Percentiles rank a stretch among this genome's conserved stretches.
These are phyloP conservation scores for Smithornis capensis DNA, from an alignment of 2,113 vertebrate species.

Conservation along the genomic window DNA sequence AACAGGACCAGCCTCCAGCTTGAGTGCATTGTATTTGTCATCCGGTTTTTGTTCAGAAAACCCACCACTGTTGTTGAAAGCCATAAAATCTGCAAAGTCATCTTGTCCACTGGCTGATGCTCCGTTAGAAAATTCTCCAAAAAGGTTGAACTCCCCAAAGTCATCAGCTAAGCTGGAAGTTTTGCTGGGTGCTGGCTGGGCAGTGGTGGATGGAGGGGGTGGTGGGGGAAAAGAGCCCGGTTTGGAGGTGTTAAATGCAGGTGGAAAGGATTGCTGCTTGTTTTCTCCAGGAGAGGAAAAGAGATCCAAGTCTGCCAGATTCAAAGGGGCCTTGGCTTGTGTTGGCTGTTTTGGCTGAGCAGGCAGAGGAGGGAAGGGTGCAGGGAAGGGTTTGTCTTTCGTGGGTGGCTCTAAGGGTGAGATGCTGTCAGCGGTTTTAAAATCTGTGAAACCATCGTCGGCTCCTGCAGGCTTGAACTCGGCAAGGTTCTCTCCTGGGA, in stretches of 20 bases:
- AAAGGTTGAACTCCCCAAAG: constrained; percentile 94
- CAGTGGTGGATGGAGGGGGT: constrained; percentile 1
- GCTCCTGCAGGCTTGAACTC: constrained; percentile 88
- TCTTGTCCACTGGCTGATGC: constrained; percentile 77
- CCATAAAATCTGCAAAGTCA: constrained; percentile 98
- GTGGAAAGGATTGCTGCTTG: constrained; percentile 67
- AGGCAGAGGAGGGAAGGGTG: constrained; percentile 80
- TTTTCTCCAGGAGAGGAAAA: constrained; percentile 78
- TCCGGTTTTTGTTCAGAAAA: constrained; percentile 71
- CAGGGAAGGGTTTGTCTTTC: constrained; percentile 85
- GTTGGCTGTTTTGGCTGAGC: constrained; percentile 82
- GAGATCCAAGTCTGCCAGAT: constrained; percentile 91
- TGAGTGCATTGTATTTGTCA: constrained; percentile 65
- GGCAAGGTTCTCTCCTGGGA: constrained; percentile 89
- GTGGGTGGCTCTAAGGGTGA: constrained; percentile 90
- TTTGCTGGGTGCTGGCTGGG: constrained; percentile 67
- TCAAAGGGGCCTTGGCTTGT: constrained; percentile 84
- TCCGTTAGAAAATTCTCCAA: constrained; percentile 81
- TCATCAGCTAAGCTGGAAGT: constrained; percentile 79
- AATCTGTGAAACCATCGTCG: constrained; percentile 96
- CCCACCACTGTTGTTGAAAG: constrained; percentile 82
- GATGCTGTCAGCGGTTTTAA: constrained; percentile 94
- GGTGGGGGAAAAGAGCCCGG: constrained; percentile 33
- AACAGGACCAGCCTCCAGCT: constrained; percentile 48
- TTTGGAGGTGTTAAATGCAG: constrained; percentile 62